These are phyloP conservation scores for Eurois occulta DNA, from an alignment of 2,888 invertebrate genomes.

Conservation along the genomic window DNA sequence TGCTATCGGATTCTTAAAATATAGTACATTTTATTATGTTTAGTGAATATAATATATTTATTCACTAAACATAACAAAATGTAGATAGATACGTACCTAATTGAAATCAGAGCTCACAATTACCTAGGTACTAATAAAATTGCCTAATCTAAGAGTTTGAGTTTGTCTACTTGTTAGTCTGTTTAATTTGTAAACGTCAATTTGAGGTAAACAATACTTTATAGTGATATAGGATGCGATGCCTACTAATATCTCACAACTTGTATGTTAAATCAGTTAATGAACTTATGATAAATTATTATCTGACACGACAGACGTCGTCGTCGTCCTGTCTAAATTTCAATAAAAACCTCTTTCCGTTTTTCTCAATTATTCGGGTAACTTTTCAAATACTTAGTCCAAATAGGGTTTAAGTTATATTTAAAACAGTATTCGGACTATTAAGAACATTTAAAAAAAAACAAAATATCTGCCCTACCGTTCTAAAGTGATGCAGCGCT, in stretches of 20 bases:
- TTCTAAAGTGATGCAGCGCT: neutral
- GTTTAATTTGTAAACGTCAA: conserved; percentile 41
- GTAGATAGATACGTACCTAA: neutral
- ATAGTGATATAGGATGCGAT: neutral
- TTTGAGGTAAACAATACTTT: conserved; percentile 6
- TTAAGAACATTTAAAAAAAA: neutral
- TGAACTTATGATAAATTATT: neutral
- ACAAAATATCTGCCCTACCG: neutral
- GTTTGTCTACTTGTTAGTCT: conserved; percentile 26
- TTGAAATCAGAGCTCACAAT: conserved; percentile 21
- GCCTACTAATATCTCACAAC: neutral
- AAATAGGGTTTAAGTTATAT: neutral
- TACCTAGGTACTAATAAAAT: neutral
- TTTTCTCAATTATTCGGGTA: neutral
- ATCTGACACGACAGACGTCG: neutral
- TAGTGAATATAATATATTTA: too few species aligned
- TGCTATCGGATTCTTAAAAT: conserved; percentile 33
- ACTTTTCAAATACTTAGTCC: neutral
- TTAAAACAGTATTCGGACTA: neutral
- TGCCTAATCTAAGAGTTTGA: neutral
- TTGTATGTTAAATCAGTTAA: neutral
- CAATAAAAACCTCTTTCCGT: neutral
- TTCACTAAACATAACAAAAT: conserved; percentile 7
- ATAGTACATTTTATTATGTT: too few species aligned
- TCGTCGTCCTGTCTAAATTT: neutral